Conservation (phyloP, 1,140 invertebrate species). For the Apis florea region DNA sequence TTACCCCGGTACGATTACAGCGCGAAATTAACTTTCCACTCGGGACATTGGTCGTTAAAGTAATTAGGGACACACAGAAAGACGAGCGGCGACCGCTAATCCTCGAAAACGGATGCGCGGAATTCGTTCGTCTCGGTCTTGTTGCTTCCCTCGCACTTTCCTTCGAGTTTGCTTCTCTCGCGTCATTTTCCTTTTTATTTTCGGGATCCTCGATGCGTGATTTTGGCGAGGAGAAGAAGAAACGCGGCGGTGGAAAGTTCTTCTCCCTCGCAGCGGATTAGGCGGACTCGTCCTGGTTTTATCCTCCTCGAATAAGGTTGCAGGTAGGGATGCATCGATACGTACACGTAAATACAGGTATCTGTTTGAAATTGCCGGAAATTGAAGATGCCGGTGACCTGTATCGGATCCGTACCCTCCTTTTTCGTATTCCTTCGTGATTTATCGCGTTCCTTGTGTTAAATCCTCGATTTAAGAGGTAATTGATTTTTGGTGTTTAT, state of each 20-base stretch:
- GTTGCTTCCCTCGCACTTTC: not conserved
- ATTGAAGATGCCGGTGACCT: too few species aligned
- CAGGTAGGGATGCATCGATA: not conserved
- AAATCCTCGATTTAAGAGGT: too few species aligned
- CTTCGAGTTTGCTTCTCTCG: not conserved
- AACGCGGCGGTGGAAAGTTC: not conserved
- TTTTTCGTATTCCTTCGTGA: too few species aligned
- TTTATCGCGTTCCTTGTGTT: too few species aligned
- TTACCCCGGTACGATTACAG: slow-evolving; percentile 46
- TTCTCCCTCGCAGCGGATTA: not conserved
- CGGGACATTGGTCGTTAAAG: slow-evolving; percentile 36
- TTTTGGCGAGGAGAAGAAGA: not conserved
- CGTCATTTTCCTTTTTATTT: not conserved
- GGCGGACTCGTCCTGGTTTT: not conserved
- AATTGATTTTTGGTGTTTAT: too few species aligned
- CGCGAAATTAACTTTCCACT: slow-evolving; percentile 51
- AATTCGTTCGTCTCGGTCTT: not conserved
- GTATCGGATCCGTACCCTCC: too few species aligned
- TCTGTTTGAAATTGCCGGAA: slow-evolving; percentile 4
- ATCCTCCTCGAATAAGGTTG: slow-evolving; percentile 10
- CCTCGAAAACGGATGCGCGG: not conserved
- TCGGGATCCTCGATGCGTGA: not conserved
- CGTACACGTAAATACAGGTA: not conserved
- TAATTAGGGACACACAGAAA: slow-evolving; percentile 47
- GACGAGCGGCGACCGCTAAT: slow-evolving; percentile 2